phyloP scores from a whole-genome alignment of 2,888 invertebrate species.

The Tenthredo scrophulariae region DNA sequence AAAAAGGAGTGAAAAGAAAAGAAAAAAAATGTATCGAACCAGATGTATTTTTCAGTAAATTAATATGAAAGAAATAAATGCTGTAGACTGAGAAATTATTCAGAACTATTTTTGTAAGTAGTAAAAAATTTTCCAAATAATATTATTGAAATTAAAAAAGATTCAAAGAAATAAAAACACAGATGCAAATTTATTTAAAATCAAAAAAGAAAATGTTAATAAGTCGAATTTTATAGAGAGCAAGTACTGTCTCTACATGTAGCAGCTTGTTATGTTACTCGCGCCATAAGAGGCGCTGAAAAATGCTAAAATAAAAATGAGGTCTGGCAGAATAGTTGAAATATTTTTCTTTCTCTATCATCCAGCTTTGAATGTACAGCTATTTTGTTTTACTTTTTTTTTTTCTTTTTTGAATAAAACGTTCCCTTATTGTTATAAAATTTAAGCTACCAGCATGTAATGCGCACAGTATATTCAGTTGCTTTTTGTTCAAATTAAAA shows the following conservation, averaged over 20 bases:
- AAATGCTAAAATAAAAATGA: not conserved
- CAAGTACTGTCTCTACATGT: conserved; percentile 2
- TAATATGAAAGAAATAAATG: not conserved
- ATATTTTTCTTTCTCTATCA: not conserved
- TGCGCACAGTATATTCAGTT: conserved; percentile 44
- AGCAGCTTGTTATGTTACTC: not conserved
- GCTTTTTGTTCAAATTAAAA: conserved; percentile 42
- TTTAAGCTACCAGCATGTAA: conserved; percentile 41
- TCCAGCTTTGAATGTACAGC: conserved; percentile 21
- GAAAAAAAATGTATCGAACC: not conserved
- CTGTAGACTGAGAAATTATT: not conserved
- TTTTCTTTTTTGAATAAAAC: not conserved
- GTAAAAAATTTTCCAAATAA: not conserved
- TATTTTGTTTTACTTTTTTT: not conserved
- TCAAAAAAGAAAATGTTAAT: not conserved
- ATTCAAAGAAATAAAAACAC: not conserved
- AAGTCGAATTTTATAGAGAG: conserved; percentile 31
- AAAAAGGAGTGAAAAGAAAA: not conserved
- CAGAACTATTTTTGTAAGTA: not conserved
- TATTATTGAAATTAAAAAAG: not conserved
- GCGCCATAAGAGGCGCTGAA: not conserved
- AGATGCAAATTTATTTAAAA: not conserved
- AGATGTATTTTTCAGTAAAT: not conserved
- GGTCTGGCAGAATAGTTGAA: not conserved
- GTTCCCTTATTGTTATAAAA: conserved; percentile 26